A percentile compares a stretch with the other conserved stretches of the same genome.
These are phyloP conservation scores for Onychorhynchus coronatus DNA, from an alignment of 2,113 vertebrate species.

Conservation along the genomic window DNA sequence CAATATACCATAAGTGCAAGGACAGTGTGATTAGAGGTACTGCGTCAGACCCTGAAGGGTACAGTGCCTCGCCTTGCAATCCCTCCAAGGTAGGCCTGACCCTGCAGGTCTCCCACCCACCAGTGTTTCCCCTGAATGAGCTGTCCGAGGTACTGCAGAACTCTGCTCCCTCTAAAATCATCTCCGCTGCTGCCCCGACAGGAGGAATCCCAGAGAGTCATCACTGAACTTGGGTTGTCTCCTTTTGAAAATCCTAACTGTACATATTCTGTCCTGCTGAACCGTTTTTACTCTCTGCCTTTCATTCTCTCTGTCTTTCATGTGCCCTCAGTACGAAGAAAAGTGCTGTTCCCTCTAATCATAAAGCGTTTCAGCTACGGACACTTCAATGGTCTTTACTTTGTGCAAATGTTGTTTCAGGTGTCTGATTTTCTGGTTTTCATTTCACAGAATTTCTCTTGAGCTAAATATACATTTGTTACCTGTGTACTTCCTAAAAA, in stretches of 20 bases:
- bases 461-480: background rate
- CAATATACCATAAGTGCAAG: background rate
- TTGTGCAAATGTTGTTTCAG: background rate
- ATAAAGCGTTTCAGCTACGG: background rate
- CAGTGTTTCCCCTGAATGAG: background rate
- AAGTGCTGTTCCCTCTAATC: background rate
- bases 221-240: background rate
- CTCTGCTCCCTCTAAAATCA: background rate
- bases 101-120: background rate
- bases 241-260: background rate
- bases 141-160: constrained; percentile 62
- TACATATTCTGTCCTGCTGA: background rate
- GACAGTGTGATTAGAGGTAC: background rate
- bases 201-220: background rate
- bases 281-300: background rate
- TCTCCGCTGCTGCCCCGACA: background rate
- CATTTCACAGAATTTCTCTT: background rate
- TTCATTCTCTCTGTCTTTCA: background rate
- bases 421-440: background rate
- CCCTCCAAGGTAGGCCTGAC: background rate
- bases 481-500: background rate
- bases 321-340: background rate
- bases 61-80: background rate
- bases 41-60: background rate
- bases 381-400: background rate